Evolutionary conservation across 1,140 invertebrate genomes (phyloP).

Genomic region (Chelonus insularis): DNA sequence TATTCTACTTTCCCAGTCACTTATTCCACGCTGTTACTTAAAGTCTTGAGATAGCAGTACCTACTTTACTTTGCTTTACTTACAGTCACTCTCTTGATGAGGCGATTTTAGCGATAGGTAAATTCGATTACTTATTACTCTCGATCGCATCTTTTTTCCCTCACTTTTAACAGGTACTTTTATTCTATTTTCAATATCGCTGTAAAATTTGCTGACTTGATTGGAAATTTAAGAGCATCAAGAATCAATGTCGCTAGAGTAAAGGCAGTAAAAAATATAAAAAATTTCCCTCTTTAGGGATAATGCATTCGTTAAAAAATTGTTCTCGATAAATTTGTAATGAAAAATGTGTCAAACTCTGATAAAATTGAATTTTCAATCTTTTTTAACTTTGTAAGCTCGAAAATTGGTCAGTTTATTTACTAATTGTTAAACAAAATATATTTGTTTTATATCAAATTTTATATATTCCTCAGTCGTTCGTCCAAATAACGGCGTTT

Average conservation of each 20-base stretch:
- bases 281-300: background rate
- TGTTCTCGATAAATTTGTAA: too few relatives aligned
- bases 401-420: too few relatives aligned
- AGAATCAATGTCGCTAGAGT: background rate
- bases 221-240: constrained; percentile 11
- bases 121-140: constrained; percentile 12
- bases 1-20: background rate
- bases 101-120: constrained; percentile 8
- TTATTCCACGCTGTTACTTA: too few relatives aligned
- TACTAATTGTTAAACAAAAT: too few relatives aligned
- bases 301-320: background rate
- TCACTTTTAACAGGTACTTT: background rate
- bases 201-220: constrained; percentile 4
- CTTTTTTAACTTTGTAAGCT: too few relatives aligned
- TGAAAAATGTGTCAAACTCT: too few relatives aligned
- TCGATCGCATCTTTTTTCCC: too few relatives aligned
- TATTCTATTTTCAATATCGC: background rate
- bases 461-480: constrained; percentile 7
- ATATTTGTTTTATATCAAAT: background rate
- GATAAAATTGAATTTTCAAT: too few relatives aligned
- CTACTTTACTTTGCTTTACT: background rate
- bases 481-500: background rate
- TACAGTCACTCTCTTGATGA: background rate
- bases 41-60: background rate
- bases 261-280: background rate